A percentile compares a stretch with the other conserved stretches of the same genome.
phyloP scores from a whole-genome alignment of 2,797 vertebrate species.

The Cirrhinus molitorella region DNA sequence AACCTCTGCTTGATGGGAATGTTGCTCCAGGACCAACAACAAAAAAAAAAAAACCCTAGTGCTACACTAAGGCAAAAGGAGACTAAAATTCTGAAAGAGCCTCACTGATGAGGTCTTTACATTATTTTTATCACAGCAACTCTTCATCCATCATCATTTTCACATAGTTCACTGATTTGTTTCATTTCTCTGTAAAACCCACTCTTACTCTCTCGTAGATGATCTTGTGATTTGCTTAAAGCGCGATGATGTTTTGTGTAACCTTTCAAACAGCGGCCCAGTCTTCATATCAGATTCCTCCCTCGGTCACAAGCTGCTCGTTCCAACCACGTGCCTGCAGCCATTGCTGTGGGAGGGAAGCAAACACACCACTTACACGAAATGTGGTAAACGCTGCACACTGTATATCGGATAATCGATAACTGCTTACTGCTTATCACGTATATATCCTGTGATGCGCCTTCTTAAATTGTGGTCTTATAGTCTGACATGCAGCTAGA shows the following conservation, averaged over 20 bases:
- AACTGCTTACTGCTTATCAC: background rate
- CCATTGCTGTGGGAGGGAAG: constrained; percentile 43
- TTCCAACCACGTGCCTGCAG: constrained; percentile 74
- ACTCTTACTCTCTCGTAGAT: constrained; percentile 49
- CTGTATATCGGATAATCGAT: background rate
- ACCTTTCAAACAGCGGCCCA: constrained; percentile 77
- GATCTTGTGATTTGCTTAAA: constrained; percentile 84
- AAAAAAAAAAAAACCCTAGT: background rate
- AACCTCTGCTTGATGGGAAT: background rate
- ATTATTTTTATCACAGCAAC: background rate
- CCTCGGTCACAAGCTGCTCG: constrained; percentile 80
- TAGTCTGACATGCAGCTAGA: background rate
- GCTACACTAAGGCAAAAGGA: background rate
- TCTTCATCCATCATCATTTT: background rate
- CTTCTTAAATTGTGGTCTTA: background rate
- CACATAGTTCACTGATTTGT: background rate
- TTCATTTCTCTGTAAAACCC: constrained; percentile 3
- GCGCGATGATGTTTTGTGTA: constrained; percentile 75
- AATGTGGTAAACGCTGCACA: constrained; percentile 43
- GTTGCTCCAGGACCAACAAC: constrained; percentile 10
- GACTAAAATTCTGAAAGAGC: background rate
- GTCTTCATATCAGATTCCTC: constrained; percentile 72
- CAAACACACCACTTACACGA: constrained; percentile 16
- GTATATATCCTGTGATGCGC: background rate
- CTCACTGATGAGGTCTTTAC: background rate